phyloP scores from a whole-genome alignment of 2,797 vertebrate species.

The Cryptoprocta ferox region DNA sequence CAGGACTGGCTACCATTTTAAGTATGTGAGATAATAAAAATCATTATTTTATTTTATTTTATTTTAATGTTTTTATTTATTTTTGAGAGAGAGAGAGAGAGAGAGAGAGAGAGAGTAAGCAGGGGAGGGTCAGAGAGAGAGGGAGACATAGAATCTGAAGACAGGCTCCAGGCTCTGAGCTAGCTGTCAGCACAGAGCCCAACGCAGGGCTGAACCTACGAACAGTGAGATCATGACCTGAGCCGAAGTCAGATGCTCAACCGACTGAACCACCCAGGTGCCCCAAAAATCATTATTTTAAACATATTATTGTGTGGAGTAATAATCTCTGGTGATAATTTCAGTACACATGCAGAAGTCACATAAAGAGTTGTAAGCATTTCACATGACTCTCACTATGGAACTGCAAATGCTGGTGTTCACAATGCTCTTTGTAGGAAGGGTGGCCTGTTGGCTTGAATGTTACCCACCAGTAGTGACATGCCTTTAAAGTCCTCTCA shows the following conservation, averaged over 20 bases:
- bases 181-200: too few species aligned
- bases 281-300: background rate
- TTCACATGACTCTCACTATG: background rate
- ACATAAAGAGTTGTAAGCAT: background rate
- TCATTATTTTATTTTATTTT: constrained; percentile 30
- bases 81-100: too few species aligned
- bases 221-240: too few species aligned
- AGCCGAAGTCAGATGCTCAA: too few species aligned
- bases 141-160: too few species aligned
- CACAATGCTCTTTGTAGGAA: background rate
- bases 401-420: background rate
- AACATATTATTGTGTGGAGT: background rate
- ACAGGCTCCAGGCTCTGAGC: too few species aligned
- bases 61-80: too few species aligned
- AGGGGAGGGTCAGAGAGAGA: too few species aligned
- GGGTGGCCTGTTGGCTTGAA: background rate
- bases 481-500: background rate
- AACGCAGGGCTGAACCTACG: too few species aligned
- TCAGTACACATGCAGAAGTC: background rate
- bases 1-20: background rate
- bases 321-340: background rate
- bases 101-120: too few species aligned
- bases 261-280: too few species aligned
- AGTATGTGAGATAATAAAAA: background rate
- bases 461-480: background rate